Conservation (phyloP, 2,113 vertebrate genomes). For the Amphiprion percula region DNA sequence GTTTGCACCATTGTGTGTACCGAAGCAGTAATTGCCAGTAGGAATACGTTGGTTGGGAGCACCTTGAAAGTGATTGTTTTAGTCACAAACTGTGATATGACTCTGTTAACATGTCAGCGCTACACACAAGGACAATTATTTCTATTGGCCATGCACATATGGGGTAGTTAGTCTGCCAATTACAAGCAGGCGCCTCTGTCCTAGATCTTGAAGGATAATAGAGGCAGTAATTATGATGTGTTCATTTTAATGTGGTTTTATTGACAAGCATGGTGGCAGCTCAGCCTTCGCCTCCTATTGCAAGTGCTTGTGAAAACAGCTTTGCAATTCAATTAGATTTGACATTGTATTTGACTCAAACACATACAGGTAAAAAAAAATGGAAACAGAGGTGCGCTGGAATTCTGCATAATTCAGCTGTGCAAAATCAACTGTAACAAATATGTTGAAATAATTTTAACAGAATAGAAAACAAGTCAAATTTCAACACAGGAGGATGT, state of each 20-base stretch:
- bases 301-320: conserved; percentile 76
- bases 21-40: conserved; percentile 51
- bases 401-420: conserved; percentile 6
- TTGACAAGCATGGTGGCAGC: conserved; percentile 77
- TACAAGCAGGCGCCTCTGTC: conserved; percentile 68
- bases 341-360: conserved; percentile 75
- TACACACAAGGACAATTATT: conserved; percentile 81
- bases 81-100: conserved; percentile 62
- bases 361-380: conserved; percentile 45
- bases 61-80: conserved; percentile 74
- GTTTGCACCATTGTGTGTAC: conserved; percentile 33
- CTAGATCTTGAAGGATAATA: conserved; percentile 82
- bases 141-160: conserved; percentile 78
- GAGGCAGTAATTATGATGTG: conserved; percentile 82
- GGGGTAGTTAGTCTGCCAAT: conserved; percentile 80
- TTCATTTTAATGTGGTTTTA: conserved; percentile 83
- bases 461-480: neutral
- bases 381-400: neutral
- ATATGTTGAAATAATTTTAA: neutral
- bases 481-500: no score
- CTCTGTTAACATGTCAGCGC: conserved; percentile 69
- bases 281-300: conserved; percentile 59
- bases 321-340: conserved; percentile 78
- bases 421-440: conserved; percentile 24
- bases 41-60: conserved; percentile 44